These are phyloP conservation scores for Nautilus pompilius DNA, from an alignment of 1,140 invertebrate species.

Conservation along the genomic window DNA sequence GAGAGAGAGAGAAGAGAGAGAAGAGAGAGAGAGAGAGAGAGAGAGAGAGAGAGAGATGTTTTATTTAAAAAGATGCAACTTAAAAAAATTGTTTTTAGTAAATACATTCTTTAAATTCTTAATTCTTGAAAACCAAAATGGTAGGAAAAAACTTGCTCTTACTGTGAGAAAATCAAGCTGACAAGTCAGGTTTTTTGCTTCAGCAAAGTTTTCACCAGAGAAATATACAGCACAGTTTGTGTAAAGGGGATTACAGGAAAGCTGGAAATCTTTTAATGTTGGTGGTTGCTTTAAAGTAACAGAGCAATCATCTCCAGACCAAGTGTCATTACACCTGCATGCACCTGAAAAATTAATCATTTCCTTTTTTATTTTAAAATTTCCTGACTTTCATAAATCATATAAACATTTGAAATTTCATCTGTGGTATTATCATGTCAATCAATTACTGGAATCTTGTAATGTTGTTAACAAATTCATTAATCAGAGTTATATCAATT, in stretches of 20 bases:
- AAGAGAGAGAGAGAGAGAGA: too few species aligned
- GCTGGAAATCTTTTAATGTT: slow-evolving; percentile 1
- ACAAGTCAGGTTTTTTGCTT: slow-evolving; percentile 17
- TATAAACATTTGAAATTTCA: not conserved
- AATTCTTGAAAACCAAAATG: too few species aligned
- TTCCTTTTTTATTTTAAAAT: not conserved
- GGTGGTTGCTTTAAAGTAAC: slow-evolving; percentile 14
- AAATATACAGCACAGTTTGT: slow-evolving; percentile 15
- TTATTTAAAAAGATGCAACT: too few species aligned
- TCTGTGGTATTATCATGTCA: not conserved
- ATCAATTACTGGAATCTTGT: not conserved
- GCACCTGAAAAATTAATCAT: slow-evolving; percentile 14
- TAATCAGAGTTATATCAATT: not conserved
- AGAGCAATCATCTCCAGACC: slow-evolving; percentile 26
- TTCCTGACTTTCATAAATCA: not conserved
- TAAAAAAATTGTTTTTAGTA: too few species aligned
- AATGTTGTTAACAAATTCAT: not conserved
- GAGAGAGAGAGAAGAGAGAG: too few species aligned
- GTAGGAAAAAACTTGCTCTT: too few species aligned
- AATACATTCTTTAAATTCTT: too few species aligned
- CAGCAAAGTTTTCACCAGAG: slow-evolving; percentile 24
- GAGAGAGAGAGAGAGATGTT: too few species aligned
- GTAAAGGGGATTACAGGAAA: slow-evolving; percentile 11
- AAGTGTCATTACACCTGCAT: slow-evolving; percentile 23
- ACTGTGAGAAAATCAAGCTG: slow-evolving; percentile 19